These are phyloP conservation scores for Calycopis cecrops DNA, from an alignment of 1,140 invertebrate genomes.

Conservation along the genomic window DNA sequence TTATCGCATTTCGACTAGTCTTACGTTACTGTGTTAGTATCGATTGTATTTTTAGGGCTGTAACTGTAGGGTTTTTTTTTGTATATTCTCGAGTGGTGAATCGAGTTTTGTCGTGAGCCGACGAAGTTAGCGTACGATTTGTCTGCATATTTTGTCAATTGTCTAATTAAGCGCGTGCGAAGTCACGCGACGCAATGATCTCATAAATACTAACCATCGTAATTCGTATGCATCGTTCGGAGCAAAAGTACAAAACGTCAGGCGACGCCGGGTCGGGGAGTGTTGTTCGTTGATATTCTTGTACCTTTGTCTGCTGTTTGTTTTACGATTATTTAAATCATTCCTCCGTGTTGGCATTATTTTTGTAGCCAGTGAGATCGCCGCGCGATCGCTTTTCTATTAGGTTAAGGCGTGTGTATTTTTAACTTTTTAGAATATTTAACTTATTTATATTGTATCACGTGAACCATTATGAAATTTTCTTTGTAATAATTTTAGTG, in stretches of 20 bases:
- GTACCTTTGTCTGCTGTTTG: slow-evolving; percentile 67
- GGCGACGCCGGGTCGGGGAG: slow-evolving; percentile 25
- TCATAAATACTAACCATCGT: slow-evolving; percentile 68
- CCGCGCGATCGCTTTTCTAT: slow-evolving; percentile 62
- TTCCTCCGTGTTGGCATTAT: slow-evolving; percentile 63
- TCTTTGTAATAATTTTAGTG: slow-evolving; percentile 71
- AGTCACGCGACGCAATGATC: slow-evolving; percentile 62
- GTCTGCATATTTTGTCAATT: slow-evolving; percentile 70
- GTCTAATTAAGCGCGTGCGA: slow-evolving; percentile 63
- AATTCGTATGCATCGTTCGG: slow-evolving; percentile 51
- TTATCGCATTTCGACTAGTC: slow-evolving; percentile 73
- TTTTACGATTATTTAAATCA: slow-evolving; percentile 58
- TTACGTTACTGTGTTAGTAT: slow-evolving; percentile 66
- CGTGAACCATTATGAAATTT: slow-evolving; percentile 71
- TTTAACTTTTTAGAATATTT: slow-evolving; percentile 75
- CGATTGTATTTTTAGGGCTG: slow-evolving; percentile 58
- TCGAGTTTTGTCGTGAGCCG: slow-evolving; percentile 46
- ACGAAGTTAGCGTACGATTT: slow-evolving; percentile 52
- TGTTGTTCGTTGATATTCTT: slow-evolving; percentile 61
- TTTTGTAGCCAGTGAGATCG: slow-evolving; percentile 47
- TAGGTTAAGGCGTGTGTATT: slow-evolving; percentile 74
- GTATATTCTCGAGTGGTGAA: slow-evolving; percentile 62
- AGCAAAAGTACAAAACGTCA: slow-evolving; percentile 71
- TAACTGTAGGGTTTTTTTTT: slow-evolving; percentile 62
- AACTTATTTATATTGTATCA: slow-evolving; percentile 75